Percentiles rank a stretch among this genome's conserved stretches.
Conservation (phyloP, 2,888 invertebrate species). For the Cataglyphis altisquamis region DNA sequence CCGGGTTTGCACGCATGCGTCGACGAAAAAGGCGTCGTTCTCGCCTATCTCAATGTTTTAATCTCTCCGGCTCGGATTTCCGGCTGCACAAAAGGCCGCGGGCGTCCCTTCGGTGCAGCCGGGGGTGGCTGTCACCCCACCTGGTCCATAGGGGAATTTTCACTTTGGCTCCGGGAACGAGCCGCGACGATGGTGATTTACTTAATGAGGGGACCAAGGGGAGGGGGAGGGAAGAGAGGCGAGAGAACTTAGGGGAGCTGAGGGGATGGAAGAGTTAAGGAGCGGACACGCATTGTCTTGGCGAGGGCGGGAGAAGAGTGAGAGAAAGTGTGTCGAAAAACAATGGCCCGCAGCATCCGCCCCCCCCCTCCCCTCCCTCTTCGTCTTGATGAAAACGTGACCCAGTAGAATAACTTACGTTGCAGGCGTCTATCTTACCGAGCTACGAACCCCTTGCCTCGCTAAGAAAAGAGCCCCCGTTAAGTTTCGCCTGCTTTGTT, state of each 20-base stretch:
- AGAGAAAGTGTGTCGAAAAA: slow-evolving; percentile 77
- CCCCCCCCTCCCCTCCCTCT: not conserved
- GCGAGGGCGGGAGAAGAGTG: slow-evolving; percentile 40
- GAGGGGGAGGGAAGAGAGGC: slow-evolving; percentile 6
- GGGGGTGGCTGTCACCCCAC: slow-evolving; percentile 37
- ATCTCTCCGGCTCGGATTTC: slow-evolving; percentile 71
- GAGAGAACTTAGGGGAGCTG: slow-evolving; percentile 26
- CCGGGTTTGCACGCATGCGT: slow-evolving; percentile 1
- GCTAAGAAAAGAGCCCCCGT: not conserved
- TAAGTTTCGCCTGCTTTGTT: not conserved
- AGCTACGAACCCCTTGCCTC: not conserved
- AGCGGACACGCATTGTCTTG: slow-evolving; percentile 72
- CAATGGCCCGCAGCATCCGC: slow-evolving; percentile 67
- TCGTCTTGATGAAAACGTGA: slow-evolving; percentile 81
- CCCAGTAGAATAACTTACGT: slow-evolving; percentile 73
- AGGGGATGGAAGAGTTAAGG: slow-evolving; percentile 66
- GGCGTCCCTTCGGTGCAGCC: slow-evolving; percentile 57
- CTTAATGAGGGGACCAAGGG: slow-evolving; percentile 69
- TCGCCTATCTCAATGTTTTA: slow-evolving; percentile 64
- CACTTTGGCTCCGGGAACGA: slow-evolving; percentile 67
- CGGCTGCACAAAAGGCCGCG: slow-evolving; percentile 55
- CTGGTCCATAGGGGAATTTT: slow-evolving; percentile 69
- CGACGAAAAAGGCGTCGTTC: slow-evolving; percentile 50
- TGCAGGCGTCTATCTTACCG: slow-evolving; percentile 60
- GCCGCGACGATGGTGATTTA: slow-evolving; percentile 72